Base-by-base conservation (phyloP, 1,140 invertebrate species). In the Brachionus angularis region DNA sequence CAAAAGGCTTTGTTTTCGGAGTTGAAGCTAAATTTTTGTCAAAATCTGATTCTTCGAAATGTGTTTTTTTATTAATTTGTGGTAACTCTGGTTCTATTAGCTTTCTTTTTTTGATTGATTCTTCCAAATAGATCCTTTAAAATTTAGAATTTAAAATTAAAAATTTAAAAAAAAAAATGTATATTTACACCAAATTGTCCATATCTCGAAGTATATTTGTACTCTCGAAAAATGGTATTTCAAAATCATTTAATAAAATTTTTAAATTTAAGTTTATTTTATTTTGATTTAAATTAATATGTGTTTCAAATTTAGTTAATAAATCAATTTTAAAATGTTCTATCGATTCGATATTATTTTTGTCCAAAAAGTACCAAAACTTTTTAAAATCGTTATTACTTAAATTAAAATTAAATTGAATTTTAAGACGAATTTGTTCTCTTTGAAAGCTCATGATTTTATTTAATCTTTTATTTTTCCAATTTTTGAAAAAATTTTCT, bases 11-110 rank as follows among this genome's bases (percentile, higher is more conserved):
- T 8, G 36, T 21, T 23, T 39, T 39, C 23, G 21, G 33, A 36
- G 25, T 12, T 58, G 33, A 12, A 14, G 16, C 18, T 25, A 23
- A 12, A 16, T 12, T 7, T 42, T 58, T 3, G 12, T 33, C 36
- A 1, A 55, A 55, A 55, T 55, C 10, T 10, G n/a, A 1, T 36
- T 58, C 53, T 58, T n/a, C n/a, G n/a, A 58, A 58, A 58, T 58
- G 18, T 18, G 53, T 31, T 36, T 58, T 58, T 58, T 58, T 58
- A 58, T 58, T 58, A 14, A 39, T 34, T 36, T 58, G 36, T 42
- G 25, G n/a, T n/a, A n/a, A n/a, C n/a, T n/a, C n/a, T n/a, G 23
- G 2, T 36, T 58, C 33, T 21, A 39, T 23, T 39, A 58, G 23
- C 39, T 58, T 58, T 39, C 53, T 36, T 39, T 58, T 58, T 36